Evolutionary conservation across 2,797 vertebrate species (phyloP), one percentile per base, ranked within the genome.

Genomic region (Gephyroberyx darwinii): DNA sequence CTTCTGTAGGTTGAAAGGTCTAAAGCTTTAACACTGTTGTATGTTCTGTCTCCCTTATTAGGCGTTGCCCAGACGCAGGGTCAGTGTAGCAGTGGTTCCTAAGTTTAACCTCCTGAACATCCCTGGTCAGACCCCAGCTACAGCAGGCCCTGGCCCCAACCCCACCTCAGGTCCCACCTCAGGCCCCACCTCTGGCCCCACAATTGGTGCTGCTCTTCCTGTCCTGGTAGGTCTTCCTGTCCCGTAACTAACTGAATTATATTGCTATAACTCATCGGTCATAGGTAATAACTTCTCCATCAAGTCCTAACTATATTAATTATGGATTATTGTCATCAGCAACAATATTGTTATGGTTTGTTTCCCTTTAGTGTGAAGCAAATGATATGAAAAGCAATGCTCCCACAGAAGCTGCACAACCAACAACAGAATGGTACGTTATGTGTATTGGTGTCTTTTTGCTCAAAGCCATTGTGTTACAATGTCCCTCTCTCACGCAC

Each of bases 21-120:
- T n/a, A 19, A 55, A 52, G 22, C 6, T 4, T 26, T n/a, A 52
- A 14, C n/a, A 17, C 55, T 58, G 41, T 10, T 73, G 2, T 2
- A 2, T 31, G 12, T 55, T 73, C 69, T 59, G 73, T 70, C 79
- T 90, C 31, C 77, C 8, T 57, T 26, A 26, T 53, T 52, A 99
- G 98, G 96, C 96, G 69, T 91, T 99, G 92, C 98, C 98, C 69
- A 94, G 98, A 50, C 95, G 98, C 30, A 96, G 98, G 89, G 97
- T 99, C 89, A 99, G 98, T 43, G 98, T 99, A 45, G 98, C 97
- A 0, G 98, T 99, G 76, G 96, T 99, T 81, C 97, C 97, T 4
- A 99, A 99, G 87, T 98, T 99, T 90, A 98, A 97, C 89, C 95
- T 96, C 65, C 91, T 98, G 79, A 98, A 94, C 75, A 93, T 98